Base-by-base conservation (phyloP, 2,113 vertebrate species). In the Heliornis fulica region DNA sequence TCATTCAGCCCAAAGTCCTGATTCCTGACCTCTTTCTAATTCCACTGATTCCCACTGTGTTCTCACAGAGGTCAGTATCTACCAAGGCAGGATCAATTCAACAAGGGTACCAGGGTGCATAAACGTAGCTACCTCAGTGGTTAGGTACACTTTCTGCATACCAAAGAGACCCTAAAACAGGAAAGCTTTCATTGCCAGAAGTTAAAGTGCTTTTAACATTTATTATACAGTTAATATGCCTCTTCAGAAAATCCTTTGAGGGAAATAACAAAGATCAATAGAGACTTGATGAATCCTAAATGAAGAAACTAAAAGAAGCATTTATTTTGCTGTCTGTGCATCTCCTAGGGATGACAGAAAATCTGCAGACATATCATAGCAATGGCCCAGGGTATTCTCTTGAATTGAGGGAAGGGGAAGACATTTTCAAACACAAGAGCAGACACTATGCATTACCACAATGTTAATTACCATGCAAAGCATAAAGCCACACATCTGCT, bases 171-270 rank as follows among this genome's bases (percentile, higher is more conserved):
- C 43, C 50, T 83, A 71, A 85, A 68, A 53, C 43, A 82, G 92
- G 88, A 92, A 84, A 80, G 92, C 63, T 82, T 90, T 94, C 83
- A 89, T 90, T 96, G 46, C 41, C 61, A 95, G 64, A 83, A 97
- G 40, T 87, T 97, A 96, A 97, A 97, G 85, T 93, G 92, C 80
- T 94, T 95, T 95, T 95, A 96, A 96, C 98, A 97, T 98, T 97
- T 96, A 97, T 96, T 96, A 85, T 81, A 81, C 79, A 83, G 80
- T 93, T 96, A 97, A 97, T 93, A 86, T 76, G 66, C 89, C 95
- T 96, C 96, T 96, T 83, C 80, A 90, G 85, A 85, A 95, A 96
- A 78, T 85, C 93, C 95, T 97, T 94, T 84, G 96, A 97, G 96
- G 80, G 78, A 94, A 97, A 89, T 96, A 95, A 82, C 75, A 76